Conservation (phyloP, 2,797 vertebrate genomes). For the Lates japonicus region DNA sequence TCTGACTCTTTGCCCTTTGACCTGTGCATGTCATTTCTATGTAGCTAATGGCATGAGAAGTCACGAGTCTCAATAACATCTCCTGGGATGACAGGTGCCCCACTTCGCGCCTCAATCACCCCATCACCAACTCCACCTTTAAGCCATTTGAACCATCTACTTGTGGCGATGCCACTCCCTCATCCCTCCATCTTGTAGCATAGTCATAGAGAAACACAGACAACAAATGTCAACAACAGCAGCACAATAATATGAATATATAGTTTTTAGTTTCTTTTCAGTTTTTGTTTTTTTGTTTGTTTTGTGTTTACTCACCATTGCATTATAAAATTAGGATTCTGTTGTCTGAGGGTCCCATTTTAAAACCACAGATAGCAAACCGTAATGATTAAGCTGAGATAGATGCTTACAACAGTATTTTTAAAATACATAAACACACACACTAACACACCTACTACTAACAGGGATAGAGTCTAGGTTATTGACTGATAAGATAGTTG, state of each 20-base stretch:
- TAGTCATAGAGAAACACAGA: constrained; percentile 38
- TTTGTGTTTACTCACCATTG: constrained; percentile 27
- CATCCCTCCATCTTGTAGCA: constrained; percentile 95
- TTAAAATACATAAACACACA: constrained; percentile 45
- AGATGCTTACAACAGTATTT: constrained; percentile 58
- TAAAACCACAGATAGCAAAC: constrained; percentile 41
- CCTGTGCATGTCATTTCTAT: constrained; percentile 52
- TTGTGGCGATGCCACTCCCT: constrained; percentile 90
- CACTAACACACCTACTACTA: constrained; percentile 67
- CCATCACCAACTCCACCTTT: constrained; percentile 90
- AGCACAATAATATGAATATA: constrained; percentile 7
- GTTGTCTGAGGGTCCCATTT: constrained; percentile 37
- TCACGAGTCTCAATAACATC: constrained; percentile 97
- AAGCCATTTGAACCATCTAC: constrained; percentile 90
- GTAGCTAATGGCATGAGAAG: constrained; percentile 92
- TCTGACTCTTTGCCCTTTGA: constrained; percentile 43
- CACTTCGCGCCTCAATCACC: constrained; percentile 91
- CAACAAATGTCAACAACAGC: constrained; percentile 39
- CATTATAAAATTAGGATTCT: constrained; percentile 23
- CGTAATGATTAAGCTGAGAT: constrained; percentile 33
- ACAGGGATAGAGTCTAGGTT: constrained; percentile 62
- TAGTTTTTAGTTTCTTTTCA: neutral
- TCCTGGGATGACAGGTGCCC: constrained; percentile 91
- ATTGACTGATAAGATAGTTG: constrained; percentile 49
- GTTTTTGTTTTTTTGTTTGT: neutral